These are phyloP conservation scores for Microhierax caerulescens DNA, from an alignment of 2,797 vertebrate species.

Conservation along the genomic window DNA sequence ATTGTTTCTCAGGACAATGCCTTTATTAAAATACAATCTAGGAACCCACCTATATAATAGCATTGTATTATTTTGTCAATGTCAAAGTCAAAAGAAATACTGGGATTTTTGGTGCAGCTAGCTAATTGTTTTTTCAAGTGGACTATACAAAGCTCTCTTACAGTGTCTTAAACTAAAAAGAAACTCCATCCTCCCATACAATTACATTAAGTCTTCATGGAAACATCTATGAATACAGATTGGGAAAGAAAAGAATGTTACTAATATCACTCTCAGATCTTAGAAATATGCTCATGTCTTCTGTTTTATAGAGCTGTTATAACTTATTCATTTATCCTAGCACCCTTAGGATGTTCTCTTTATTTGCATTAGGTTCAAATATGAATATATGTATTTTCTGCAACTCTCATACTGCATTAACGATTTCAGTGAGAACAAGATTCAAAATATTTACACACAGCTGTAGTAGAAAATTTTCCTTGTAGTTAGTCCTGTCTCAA, in stretches of 20 bases:
- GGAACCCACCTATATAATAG: neutral
- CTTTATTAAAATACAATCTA: neutral
- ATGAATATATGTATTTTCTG: neutral
- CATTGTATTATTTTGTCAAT: neutral
- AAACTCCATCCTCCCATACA: neutral
- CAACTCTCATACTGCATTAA: neutral
- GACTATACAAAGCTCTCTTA: neutral
- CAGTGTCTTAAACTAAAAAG: neutral
- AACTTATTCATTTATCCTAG: neutral
- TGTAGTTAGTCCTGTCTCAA: neutral
- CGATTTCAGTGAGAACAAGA: neutral
- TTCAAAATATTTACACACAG: neutral
- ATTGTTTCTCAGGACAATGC: neutral
- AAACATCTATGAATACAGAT: neutral
- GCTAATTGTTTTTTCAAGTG: neutral
- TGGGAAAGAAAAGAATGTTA: neutral
- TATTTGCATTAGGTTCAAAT: neutral
- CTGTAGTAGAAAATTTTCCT: neutral
- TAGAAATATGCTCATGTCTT: neutral
- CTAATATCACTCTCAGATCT: neutral
- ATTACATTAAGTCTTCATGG: neutral
- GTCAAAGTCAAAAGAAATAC: neutral
- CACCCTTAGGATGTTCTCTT: neutral
- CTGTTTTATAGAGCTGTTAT: neutral
- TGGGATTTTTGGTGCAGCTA: neutral